Evolutionary conservation across 1,140 invertebrate species (phyloP).

Genomic region (Drosophila eugracilis): DNA sequence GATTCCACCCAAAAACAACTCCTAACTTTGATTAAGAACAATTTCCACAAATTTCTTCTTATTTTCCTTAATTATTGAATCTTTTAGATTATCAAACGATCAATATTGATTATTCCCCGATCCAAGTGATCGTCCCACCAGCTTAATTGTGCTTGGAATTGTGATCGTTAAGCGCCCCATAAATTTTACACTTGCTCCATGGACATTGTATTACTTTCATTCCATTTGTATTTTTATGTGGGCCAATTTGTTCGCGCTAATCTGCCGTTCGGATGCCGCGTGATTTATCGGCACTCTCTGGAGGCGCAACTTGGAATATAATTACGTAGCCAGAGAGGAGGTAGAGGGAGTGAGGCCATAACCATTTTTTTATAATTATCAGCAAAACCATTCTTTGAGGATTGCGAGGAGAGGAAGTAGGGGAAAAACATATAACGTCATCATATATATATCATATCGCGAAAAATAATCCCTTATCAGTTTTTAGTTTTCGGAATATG

Average conservation of each 20-base stretch:
- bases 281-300: conserved; percentile 59
- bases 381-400: conserved; percentile 8
- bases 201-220: conserved; percentile 25
- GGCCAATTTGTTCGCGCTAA: conserved; percentile 60
- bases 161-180: conserved; percentile 12
- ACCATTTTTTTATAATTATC: conserved; percentile 22
- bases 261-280: conserved; percentile 44
- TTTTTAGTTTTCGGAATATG: conserved; percentile 1
- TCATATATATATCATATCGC: conserved; percentile 12
- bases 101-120: conserved; percentile 1
- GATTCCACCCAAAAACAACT: too few species aligned
- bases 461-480: conserved; percentile 20
- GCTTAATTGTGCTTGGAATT: conserved; percentile 9
- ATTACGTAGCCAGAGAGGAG: too few species aligned
- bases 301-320: conserved; percentile 18
- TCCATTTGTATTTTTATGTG: conserved; percentile 38
- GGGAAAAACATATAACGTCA: not conserved
- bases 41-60: too few species aligned
- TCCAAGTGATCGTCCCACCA: not conserved
- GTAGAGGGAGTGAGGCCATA: not conserved
- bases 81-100: too few species aligned
- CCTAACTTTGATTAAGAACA: too few species aligned
- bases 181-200: conserved; percentile 25
- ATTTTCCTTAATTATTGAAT: too few species aligned
- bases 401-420: not conserved